Base-by-base conservation (phyloP, 2,888 invertebrate species). In the Parthenolecanium corni region DNA sequence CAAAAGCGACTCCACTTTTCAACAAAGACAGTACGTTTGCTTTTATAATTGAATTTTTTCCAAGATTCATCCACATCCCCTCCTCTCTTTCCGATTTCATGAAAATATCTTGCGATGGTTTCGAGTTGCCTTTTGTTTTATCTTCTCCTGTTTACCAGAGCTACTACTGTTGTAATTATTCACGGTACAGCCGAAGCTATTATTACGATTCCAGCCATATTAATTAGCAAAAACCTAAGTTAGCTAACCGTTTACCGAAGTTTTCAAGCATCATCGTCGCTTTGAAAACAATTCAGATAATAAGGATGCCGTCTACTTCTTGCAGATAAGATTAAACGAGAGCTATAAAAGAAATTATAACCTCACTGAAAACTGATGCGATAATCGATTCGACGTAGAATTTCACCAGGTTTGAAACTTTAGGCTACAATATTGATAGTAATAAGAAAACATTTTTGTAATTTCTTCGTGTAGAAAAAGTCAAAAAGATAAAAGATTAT, bases 51-150 rank as follows among this genome's bases (percentile, higher is more conserved):
- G 38, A 53, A 31, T 31, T 53, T 53, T 38, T 38, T 53, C 53
- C 21, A 53, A 40, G 31, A 9, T 31, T 6, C 31, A 9, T 9
- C 31, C 31, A 57, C 57, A 57, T 57, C 49, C 58, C 49, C n/a
- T n/a, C n/a, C n/a, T n/a, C n/a, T n/a, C 25, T 47, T 49, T 49
- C 21, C 42, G 20, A 16, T 16, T 20, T 16, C n/a, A 14, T 36
- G 58, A 47, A 58, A 58, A 58, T 58, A 49, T 58, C 58, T 49
- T 58, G 47, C 58, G 58, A 49, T 36, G 47, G 58, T 58, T 58
- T 58, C 38, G 20, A 58, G 25, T 49, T 58, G 49, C 58, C 58
- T 36, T 58, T 58, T 58, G 58, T 58, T 58, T 58, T 58, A 31
- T 6, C 49, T 58, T 58, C 58, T 58, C 58, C 47, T 49, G 49